Evolutionary conservation across 2,797 vertebrate species (phyloP).

Genomic region (Darevskia nairensis): DNA sequence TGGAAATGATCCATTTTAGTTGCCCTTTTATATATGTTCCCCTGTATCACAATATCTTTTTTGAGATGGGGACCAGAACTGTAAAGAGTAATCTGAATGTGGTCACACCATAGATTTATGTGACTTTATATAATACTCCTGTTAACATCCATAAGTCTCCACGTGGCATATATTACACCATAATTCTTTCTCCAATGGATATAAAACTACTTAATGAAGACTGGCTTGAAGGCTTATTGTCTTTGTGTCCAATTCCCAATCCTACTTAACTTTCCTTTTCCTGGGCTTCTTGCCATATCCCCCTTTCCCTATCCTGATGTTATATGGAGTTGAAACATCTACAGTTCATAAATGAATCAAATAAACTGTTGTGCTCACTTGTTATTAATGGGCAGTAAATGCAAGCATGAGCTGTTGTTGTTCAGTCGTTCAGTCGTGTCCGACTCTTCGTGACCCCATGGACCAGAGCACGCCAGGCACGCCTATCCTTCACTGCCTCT

Average conservation of each 20-base stretch:
- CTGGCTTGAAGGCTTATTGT: conserved; percentile 65
- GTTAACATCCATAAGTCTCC: conserved; percentile 52
- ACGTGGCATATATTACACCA: conserved; percentile 51
- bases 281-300: conserved; percentile 71
- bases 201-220: conserved; percentile 73
- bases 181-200: conserved; percentile 53
- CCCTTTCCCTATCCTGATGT: conserved; percentile 65
- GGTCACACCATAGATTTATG: conserved; percentile 22
- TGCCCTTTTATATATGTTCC: background rate
- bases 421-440: too few relatives aligned
- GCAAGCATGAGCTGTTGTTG: conserved; percentile 65
- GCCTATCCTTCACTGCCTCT: too few relatives aligned
- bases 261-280: conserved; percentile 50
- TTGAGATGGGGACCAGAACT: background rate
- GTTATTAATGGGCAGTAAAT: conserved; percentile 69
- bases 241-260: conserved; percentile 59
- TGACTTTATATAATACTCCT: conserved; percentile 50
- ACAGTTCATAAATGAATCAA: conserved; percentile 67
- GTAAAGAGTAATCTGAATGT: background rate
- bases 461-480: too few relatives aligned
- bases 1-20: background rate
- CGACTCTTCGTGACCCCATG: too few relatives aligned
- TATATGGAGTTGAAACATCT: conserved; percentile 70
- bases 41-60: background rate
- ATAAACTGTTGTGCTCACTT: conserved; percentile 62